Conservation (phyloP, 2,797 vertebrate genomes). For the Amblyraja radiata region DNA sequence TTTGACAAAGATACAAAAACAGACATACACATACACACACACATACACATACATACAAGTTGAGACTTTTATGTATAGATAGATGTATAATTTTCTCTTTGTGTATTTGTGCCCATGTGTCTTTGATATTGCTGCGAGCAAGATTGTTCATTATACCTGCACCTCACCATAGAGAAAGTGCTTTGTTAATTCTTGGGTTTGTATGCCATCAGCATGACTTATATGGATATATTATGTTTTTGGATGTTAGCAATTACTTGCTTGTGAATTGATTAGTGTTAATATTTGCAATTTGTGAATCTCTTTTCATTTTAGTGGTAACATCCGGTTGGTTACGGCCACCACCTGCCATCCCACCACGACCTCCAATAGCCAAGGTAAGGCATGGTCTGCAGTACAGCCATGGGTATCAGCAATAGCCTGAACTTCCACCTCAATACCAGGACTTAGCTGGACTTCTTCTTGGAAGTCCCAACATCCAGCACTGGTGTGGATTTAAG, state of each 20-base stretch:
- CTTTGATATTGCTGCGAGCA: too few species aligned
- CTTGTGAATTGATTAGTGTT: not conserved
- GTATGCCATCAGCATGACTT: not conserved
- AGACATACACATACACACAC: too few species aligned
- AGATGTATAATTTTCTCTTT: too few species aligned
- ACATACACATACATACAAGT: too few species aligned
- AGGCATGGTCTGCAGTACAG: slow-evolving; percentile 36
- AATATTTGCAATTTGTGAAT: not conserved
- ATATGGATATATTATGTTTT: not conserved
- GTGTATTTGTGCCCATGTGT: too few species aligned
- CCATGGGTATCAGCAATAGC: not conserved
- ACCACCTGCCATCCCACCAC: slow-evolving; percentile 82
- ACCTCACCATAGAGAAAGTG: not conserved
- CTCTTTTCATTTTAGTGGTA: slow-evolving; percentile 55
- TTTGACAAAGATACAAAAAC: too few species aligned
- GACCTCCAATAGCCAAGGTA: slow-evolving; percentile 80
- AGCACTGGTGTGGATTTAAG: too few species aligned
- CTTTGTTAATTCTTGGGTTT: not conserved
- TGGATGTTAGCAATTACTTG: not conserved
- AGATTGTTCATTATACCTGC: too few species aligned
- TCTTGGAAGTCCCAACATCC: not conserved
- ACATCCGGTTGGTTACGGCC: slow-evolving; percentile 74
- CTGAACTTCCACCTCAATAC: too few species aligned
- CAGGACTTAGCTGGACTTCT: not conserved
- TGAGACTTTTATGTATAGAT: too few species aligned